Base-by-base conservation (phyloP, 2,888 invertebrate species). In the Pteria penguin region DNA sequence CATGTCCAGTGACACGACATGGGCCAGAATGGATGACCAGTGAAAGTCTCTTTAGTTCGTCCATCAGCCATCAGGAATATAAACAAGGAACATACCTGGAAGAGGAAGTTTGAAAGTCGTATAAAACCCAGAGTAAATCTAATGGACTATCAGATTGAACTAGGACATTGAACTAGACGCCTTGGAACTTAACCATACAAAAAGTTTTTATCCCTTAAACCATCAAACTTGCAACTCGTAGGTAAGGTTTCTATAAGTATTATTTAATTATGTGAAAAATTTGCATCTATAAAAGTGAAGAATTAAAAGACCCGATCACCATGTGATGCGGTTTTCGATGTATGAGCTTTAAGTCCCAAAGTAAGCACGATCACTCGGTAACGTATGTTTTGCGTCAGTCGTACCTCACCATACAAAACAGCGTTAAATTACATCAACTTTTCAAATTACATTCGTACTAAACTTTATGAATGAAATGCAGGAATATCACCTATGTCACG, bases 401-500 rank as follows among this genome's bases (percentile, higher is more conserved):
- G 8, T 45, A 45, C 45, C 11, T 45, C 8, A 45, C 45, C 45
- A 45, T 45, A 45, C 45, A 45, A 45, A 45, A 18, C 18, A 18
- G 18, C 45, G 45, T 45, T 45, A 45, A 45, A 18, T 14, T 8
- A 45, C 18, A 45, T 45, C 8, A 8, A 45, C 8, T 14, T 45
- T 45, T 45, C 18, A n/a, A 65, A 65, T 32, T 36, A 65, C 33
- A 65, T 65, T 65, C 65, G 32, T 65, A 36, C 33, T 36, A 32
- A 31, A 32, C 31, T 70, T 70, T 61, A 70, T 70, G 70, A 70
- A 70, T 70, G 70, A 61, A 61, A 45, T 52, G 69, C 58, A 29
- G 52, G 52, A 29, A 57, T 18, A 26, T 11, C 32, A 27, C 31
- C 22, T 33, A 31, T 65, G 36, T 65, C 52, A 29, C 36, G 45